Percentiles rank a stretch among this genome's conserved stretches.
phyloP scores from a whole-genome alignment of 1,140 invertebrate genomes.

The Drosophila pruinosa region DNA sequence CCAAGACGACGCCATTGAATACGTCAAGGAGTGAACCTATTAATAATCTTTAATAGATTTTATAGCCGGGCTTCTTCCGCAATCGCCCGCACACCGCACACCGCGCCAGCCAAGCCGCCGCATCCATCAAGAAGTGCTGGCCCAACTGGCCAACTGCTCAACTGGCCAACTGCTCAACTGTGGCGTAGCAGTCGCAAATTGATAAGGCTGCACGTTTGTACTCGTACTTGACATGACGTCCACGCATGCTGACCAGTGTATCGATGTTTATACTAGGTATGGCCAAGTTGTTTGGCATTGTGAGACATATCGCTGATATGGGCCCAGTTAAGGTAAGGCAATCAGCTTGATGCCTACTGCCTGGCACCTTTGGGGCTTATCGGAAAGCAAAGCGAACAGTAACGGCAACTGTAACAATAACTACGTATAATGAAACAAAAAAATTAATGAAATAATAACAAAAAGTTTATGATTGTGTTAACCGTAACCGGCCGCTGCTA shows the following conservation, averaged over 20 bases:
- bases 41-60: not conserved
- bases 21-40: not conserved
- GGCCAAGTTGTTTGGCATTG: slow-evolving; percentile 29
- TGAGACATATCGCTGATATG: slow-evolving; percentile 72
- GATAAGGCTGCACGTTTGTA: slow-evolving; percentile 63
- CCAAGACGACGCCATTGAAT: not conserved
- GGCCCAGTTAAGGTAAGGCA: slow-evolving; percentile 8
- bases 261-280: not conserved
- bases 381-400: slow-evolving; percentile 14
- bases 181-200: not conserved
- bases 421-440: not conserved
- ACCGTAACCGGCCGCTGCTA: not conserved
- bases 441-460: slow-evolving; percentile 29
- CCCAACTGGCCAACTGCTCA: too few species aligned
- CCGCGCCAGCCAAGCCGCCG: not conserved
- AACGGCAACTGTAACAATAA: slow-evolving; percentile 7
- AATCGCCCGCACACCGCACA: not conserved
- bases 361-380: slow-evolving; percentile 41
- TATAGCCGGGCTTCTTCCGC: slow-evolving; percentile 7
- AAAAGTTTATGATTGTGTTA: slow-evolving; percentile 64
- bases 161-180: too few species aligned
- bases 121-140: slow-evolving; percentile 25
- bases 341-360: slow-evolving; percentile 14
- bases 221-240: slow-evolving; percentile 64
- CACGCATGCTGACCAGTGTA: slow-evolving; percentile 55